Percentiles rank a stretch among this genome's conserved stretches.
Evolutionary conservation across 1,140 invertebrate genomes (phyloP).

Genomic region (Brachionus paranguensis): DNA sequence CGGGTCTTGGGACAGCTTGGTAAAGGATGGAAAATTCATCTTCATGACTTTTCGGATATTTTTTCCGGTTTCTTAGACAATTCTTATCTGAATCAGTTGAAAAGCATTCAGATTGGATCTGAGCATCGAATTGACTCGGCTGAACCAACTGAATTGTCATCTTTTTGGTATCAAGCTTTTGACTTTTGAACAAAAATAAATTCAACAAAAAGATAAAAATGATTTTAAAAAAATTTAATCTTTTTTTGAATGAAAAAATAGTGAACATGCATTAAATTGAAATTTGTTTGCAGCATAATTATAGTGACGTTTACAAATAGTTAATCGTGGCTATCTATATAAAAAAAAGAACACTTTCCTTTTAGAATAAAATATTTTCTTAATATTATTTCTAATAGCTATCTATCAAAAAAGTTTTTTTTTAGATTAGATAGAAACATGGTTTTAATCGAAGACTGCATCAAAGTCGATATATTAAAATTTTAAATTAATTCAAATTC

Average conservation of each 20-base stretch:
- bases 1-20: neutral
- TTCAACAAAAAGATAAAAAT: neutral
- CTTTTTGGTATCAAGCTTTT: neutral
- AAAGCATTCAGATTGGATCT: neutral
- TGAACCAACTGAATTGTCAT: constrained; percentile 26
- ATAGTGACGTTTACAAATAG: neutral
- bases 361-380: neutral
- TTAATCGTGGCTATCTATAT: neutral
- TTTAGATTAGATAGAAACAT: neutral
- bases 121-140: neutral
- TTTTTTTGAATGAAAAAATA: neutral
- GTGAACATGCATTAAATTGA: neutral
- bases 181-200: neutral
- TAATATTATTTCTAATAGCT: neutral
- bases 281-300: neutral
- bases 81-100: neutral
- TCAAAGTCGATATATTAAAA: neutral
- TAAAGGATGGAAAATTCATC: neutral
- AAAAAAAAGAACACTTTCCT: neutral
- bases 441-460: neutral
- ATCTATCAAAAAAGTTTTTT: neutral
- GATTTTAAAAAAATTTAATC: neutral
- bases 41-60: neutral
- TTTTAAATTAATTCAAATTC: constrained; percentile 1
- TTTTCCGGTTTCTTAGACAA: neutral